Base-by-base conservation (phyloP, 2,888 invertebrate genomes). In the Nemoura dubitans region DNA sequence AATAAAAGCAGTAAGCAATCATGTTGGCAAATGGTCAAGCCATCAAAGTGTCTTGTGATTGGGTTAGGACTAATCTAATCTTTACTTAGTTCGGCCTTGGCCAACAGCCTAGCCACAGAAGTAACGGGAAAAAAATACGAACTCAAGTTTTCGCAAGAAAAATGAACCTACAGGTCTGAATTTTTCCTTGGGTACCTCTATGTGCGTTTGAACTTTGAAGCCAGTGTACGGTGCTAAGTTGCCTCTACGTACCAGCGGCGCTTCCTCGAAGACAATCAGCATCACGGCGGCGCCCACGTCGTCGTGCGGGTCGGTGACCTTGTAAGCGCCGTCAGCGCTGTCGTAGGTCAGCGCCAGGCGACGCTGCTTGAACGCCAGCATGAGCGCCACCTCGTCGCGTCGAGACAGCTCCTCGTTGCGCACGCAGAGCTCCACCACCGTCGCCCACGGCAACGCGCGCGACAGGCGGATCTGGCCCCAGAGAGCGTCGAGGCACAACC, bases 381-480 rank as follows among this genome's bases (percentile, higher is more conserved):
- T 91, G 76, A 93, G 90, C 86, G 91, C 91, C 29, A 91, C 92
- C 89, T 93, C 93, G 88, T 92, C 92, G 86, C 92, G 90, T 0
- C 90, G 89, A 5, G 91, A 90, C 0, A 92, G 86, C 89, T 93
- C 93, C 88, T 92, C 91, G 89, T 92, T 92, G 26, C 93, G 90
- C 6, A 93, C 89, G 89, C 94, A 94, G 16, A 94, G 89, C 87
- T 93, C 93, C 10, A 93, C 90, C 89, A 92, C 92, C 80, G 91
- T 90, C 87, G 93, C 93, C 94, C 94, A 94, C 0, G 93, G 93
- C 10, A 93, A 90, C n/a, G 93, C 92, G 26, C 91, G 91, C 6
- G 92, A 92, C 77, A 91, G 90, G 87, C 93, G 91, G 77, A 94
- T 91, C 88, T 93, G 93, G 85, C 93, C 93, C 94, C 94, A 94